Percentiles rank a stretch among this genome's conserved stretches.
Evolutionary conservation across 2,888 invertebrate genomes (phyloP).

Genomic region (Platerodrilus igneus): DNA sequence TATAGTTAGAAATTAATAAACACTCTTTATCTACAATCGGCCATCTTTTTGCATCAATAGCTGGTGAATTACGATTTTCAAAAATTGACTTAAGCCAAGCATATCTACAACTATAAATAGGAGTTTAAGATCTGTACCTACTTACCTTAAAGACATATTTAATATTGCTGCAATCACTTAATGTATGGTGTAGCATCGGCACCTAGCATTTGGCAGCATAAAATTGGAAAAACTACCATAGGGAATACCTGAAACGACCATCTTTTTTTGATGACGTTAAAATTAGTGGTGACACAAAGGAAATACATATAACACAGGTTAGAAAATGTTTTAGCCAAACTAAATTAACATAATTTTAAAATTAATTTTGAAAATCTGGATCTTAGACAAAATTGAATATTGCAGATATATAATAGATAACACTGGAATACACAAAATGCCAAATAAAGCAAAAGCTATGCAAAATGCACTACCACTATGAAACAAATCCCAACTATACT

Average conservation of each 20-base stretch:
- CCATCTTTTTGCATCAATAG: too few relatives aligned
- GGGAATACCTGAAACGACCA: too few relatives aligned
- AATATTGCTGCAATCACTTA: conserved; percentile 2
- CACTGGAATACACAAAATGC: conserved; percentile 3
- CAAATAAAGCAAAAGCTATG: conserved; percentile 1
- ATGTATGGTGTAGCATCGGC: conserved; percentile 1
- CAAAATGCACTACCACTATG: background rate
- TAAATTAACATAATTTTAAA: conserved; percentile 6
- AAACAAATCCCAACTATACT: conserved; percentile 2
- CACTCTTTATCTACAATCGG: too few relatives aligned
- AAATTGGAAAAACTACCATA: too few relatives aligned
- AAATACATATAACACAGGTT: background rate
- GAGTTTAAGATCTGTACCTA: too few relatives aligned
- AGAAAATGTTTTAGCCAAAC: background rate
- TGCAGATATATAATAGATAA: conserved; percentile 5
- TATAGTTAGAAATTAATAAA: too few relatives aligned
- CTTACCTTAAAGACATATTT: too few relatives aligned
- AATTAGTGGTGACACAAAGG: background rate
- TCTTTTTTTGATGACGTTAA: conserved; percentile 3
- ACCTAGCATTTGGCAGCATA: background rate
- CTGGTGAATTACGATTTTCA: too few relatives aligned
- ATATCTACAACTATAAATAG: too few relatives aligned
- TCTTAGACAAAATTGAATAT: conserved; percentile 4
- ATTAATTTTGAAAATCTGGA: background rate
- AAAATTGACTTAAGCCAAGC: too few relatives aligned